These are phyloP conservation scores for Manis javanica DNA, from an alignment of 2,797 vertebrate genomes.

Conservation along the genomic window DNA sequence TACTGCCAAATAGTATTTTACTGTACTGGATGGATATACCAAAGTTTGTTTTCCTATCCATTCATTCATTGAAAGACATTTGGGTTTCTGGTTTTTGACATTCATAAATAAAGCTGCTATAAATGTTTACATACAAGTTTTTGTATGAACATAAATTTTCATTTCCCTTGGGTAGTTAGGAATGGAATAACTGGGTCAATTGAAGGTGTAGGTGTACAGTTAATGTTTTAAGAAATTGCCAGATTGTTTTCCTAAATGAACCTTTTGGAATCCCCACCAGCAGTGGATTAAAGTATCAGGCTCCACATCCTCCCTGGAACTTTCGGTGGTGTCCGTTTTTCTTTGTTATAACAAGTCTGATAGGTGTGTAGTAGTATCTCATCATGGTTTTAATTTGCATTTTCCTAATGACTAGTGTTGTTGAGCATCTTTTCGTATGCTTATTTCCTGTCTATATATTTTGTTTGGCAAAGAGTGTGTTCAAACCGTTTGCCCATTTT, in stretches of 20 bases:
- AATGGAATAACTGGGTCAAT: neutral
- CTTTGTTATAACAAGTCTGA: neutral
- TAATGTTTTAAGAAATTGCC: slow-evolving; percentile 13
- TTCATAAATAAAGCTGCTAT: neutral
- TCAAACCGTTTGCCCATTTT: neutral
- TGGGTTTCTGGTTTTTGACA: neutral
- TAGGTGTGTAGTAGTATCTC: neutral
- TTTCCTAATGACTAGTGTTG: neutral
- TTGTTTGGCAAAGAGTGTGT: neutral
- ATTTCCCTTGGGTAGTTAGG: neutral
- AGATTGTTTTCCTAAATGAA: neutral
- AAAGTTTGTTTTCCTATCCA: neutral
- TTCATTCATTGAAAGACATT: neutral
- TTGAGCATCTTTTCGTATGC: neutral
- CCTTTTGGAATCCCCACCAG: neutral
- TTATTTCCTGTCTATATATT: neutral
- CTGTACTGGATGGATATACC: neutral
- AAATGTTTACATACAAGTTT: neutral
- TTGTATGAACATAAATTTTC: neutral
- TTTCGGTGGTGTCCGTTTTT: neutral
- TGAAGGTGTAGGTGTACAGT: neutral
- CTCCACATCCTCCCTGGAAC: neutral
- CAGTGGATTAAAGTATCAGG: neutral
- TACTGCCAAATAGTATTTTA: neutral
- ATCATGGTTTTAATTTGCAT: neutral